phyloP scores from a whole-genome alignment of 2,113 vertebrate genomes.

The Geothlypis trichas region DNA sequence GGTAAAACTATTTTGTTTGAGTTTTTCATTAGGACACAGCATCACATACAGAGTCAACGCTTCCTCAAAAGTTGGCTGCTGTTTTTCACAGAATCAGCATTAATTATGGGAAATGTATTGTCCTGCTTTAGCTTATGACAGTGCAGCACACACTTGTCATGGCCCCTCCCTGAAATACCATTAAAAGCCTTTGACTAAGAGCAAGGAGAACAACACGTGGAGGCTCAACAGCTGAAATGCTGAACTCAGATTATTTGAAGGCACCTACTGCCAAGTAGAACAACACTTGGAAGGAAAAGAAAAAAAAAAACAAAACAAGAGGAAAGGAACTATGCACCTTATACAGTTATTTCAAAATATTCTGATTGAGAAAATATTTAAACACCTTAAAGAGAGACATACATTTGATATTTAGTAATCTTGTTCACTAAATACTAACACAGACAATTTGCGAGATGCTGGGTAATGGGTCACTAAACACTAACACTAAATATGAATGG shows the following conservation, averaged over 20 bases:
- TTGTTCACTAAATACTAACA: background rate
- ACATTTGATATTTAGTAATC: background rate
- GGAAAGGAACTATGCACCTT: background rate
- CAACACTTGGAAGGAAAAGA: background rate
- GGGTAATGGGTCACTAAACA: background rate
- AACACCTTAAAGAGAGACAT: background rate
- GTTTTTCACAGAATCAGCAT: background rate
- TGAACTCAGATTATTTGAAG: background rate
- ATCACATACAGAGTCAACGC: background rate
- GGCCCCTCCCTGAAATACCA: rapidly evolving
- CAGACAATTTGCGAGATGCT: background rate
- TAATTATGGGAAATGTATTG: background rate
- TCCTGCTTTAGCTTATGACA: background rate
- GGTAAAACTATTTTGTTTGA: background rate
- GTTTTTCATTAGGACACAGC: background rate
- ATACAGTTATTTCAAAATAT: background rate
- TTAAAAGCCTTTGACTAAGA: background rate
- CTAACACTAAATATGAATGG: background rate
- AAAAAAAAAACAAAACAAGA: background rate
- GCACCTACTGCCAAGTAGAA: background rate
- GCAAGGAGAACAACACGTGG: background rate
- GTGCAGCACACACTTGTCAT: background rate
- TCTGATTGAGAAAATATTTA: background rate
- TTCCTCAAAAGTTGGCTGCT: background rate
- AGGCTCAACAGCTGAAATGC: background rate